Percentiles rank a stretch among this genome's conserved stretches.
These are phyloP conservation scores for Pangasianodon gigas DNA, from an alignment of 2,113 vertebrate genomes.

Conservation along the genomic window DNA sequence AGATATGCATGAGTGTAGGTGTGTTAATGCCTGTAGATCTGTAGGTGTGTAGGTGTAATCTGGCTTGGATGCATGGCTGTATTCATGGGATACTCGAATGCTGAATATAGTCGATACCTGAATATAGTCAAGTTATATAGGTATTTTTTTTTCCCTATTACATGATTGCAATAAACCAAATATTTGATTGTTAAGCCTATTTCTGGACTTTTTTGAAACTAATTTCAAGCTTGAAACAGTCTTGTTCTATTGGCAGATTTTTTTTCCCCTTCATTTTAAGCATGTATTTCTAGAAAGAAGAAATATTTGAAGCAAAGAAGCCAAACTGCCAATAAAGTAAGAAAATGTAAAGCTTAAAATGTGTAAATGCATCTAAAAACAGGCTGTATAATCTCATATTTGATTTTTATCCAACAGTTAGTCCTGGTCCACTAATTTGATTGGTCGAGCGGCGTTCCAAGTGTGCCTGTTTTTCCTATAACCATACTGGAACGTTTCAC, in stretches of 20 bases:
- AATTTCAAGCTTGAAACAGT: not conserved
- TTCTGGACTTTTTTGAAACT: not conserved
- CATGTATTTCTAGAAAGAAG: not conserved
- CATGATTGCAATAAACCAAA: not conserved
- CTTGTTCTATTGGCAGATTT: not conserved
- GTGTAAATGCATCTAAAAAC: not conserved
- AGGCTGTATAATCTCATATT: not conserved
- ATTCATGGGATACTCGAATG: not conserved
- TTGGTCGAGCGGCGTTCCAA: too few relatives aligned
- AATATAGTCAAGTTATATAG: not conserved
- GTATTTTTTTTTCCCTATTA: not conserved
- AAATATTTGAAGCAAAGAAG: not conserved
- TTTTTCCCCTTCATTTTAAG: not conserved
- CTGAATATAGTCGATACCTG: not conserved
- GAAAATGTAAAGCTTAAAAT: not conserved
- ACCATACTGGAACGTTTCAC: not conserved
- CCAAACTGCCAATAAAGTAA: not conserved
- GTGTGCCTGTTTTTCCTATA: too few relatives aligned
- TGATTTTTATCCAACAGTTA: too few relatives aligned
- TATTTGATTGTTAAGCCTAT: not conserved
- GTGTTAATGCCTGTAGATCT: not conserved
- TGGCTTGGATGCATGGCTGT: not conserved
- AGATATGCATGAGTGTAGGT: not conserved
- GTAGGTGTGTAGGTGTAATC: slow-evolving; percentile 7
- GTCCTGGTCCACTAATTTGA: too few relatives aligned